Evolutionary conservation across 2,888 invertebrate species (phyloP), one percentile per base, ranked within the genome.

Genomic region (Drosophila putrida): DNA sequence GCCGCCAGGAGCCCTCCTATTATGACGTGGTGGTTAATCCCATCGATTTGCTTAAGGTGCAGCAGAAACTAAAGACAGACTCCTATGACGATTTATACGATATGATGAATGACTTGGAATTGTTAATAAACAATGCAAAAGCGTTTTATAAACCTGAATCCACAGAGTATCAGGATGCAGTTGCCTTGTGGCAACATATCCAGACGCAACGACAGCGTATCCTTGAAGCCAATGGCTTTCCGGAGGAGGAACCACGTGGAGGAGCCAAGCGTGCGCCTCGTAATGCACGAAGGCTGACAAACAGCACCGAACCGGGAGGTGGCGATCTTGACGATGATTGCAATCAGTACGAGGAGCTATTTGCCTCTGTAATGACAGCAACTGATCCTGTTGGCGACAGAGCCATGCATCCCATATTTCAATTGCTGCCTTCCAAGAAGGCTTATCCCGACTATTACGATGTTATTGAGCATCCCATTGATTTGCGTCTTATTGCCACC

Each of bases 61-160:
- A 99, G 92, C 98, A 98, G 90, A 99, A 99, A 92, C 93, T 99
- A 9, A 98, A 98, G 94, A 98, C 97, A 0, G 99, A 99, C 84
- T 98, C 98, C 59, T 99, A 99, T 92, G 96, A 97, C 80, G 98
- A 98, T 90, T 94, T 99, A 79, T 98, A 98, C 33, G 98, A 98
- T 90, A 93, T 99, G 70, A 95, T 97, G 39, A 94, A 95, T 8
- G 99, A 99, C 91, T 95, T 99, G 79, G 97, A 98, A 89, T 94
- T 98, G 36, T 94, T 99, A 87, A 96, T 98, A 31, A 97, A 95
- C 83, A 99, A 99, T 93, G 98, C 99, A 0, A 98, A 98, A 92
- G 96, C 97, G 8, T 99, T 98, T 93, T 99, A 99, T 92, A 98
- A 98, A 93, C 94, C 95, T 13, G 96, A 95, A 54, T 95, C 96